A percentile compares a stretch with the other conserved stretches of the same genome.
Conservation (phyloP, 2,888 invertebrate genomes). For the Drosophila koepferae region DNA sequence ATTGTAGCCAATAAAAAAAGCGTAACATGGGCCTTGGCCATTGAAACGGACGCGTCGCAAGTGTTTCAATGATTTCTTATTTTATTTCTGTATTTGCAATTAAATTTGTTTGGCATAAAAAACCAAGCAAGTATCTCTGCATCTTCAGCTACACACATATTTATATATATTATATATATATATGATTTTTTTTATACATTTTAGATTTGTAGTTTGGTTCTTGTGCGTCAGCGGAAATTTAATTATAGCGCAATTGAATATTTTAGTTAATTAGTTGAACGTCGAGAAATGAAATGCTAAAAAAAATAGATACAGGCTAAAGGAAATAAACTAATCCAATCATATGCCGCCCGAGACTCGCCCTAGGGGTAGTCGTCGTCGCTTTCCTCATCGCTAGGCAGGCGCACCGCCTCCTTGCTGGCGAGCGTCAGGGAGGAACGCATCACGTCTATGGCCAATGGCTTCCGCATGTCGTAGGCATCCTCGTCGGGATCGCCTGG, state of each 20-base stretch:
- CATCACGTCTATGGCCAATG: constrained; percentile 26
- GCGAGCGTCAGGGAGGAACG: constrained; percentile 2
- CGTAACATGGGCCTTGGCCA: constrained; percentile 68
- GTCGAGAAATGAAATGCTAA: constrained; percentile 25
- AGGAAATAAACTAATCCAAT: not conserved
- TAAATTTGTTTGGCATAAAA: constrained; percentile 57
- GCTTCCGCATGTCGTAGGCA: constrained; percentile 63
- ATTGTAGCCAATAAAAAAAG: constrained; percentile 56
- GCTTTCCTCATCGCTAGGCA: constrained; percentile 43
- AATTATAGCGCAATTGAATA: constrained; percentile 59
- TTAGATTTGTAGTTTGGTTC: constrained; percentile 30
- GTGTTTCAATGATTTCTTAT: constrained; percentile 52
- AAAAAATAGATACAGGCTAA: not conserved
- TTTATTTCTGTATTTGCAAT: constrained; percentile 49
- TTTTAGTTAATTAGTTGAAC: constrained; percentile 56
- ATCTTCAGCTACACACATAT: constrained; percentile 17
- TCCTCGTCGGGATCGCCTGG: constrained; percentile 52
- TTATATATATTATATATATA: constrained; percentile 7
- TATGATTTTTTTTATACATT: constrained; percentile 5
- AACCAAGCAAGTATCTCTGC: constrained; percentile 34
- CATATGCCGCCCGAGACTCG: not conserved
- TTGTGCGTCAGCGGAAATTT: constrained; percentile 81
- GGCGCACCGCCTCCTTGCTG: constrained; percentile 27
- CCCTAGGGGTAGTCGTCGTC: constrained; percentile 38
- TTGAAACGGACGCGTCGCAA: constrained; percentile 53